Percentiles rank a stretch among this genome's conserved stretches.
Evolutionary conservation across 2,797 vertebrate species (phyloP).

Genomic region (Hemibagrus guttatus): DNA sequence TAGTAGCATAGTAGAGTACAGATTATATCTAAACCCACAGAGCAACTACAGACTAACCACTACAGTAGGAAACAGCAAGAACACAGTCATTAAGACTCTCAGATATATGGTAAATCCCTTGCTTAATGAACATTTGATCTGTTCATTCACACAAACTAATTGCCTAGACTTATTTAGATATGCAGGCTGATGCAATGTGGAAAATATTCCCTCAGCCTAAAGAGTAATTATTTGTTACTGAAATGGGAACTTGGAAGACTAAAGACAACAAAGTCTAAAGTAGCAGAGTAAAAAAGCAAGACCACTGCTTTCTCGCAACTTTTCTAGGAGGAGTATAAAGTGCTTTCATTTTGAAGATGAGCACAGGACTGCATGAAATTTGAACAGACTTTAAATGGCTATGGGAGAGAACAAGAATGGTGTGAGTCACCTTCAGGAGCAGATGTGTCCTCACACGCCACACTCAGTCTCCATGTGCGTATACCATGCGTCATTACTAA

Average conservation of each 20-base stretch:
- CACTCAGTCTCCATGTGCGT: slow-evolving; percentile 38
- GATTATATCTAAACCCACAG: slow-evolving; percentile 49
- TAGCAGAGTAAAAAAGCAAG: not conserved
- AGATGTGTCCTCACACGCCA: slow-evolving; percentile 61
- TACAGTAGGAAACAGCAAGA: slow-evolving; percentile 38
- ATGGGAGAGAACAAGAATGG: slow-evolving; percentile 41
- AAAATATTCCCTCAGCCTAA: not conserved
- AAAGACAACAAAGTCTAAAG: not conserved
- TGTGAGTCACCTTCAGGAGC: slow-evolving; percentile 58
- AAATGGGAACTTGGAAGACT: slow-evolving; percentile 3
- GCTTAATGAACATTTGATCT: slow-evolving; percentile 11
- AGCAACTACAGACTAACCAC: slow-evolving; percentile 43
- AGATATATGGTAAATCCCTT: slow-evolving; percentile 14
- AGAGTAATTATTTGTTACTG: not conserved
- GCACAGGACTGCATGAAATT: slow-evolving; percentile 18
- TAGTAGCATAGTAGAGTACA: slow-evolving; percentile 31
- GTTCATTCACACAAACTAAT: slow-evolving; percentile 1
- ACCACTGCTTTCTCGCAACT: not conserved
- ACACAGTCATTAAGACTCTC: slow-evolving; percentile 26
- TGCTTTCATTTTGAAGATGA: slow-evolving; percentile 20
- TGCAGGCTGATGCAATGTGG: not conserved
- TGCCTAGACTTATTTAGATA: not conserved
- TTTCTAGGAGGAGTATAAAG: slow-evolving; percentile 25
- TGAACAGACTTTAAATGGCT: slow-evolving; percentile 49
- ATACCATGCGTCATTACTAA: slow-evolving; percentile 43